These are phyloP conservation scores for Drosophila athabasca DNA, from an alignment of 1,140 invertebrate species.

Conservation along the genomic window DNA sequence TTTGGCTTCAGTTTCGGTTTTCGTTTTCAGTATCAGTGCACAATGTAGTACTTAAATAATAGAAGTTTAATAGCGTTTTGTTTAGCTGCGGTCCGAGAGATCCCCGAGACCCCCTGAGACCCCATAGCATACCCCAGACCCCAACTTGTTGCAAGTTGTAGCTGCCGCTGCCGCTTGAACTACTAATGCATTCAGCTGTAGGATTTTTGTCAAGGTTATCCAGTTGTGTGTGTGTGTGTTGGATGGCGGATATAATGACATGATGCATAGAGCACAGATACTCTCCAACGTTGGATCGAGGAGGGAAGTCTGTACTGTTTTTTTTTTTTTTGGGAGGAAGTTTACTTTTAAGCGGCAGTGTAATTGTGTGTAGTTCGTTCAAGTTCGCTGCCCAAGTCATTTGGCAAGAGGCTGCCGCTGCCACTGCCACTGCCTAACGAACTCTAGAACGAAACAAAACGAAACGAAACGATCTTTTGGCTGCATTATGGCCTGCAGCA, in stretches of 20 bases:
- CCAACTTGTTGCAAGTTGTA: slow-evolving; percentile 53
- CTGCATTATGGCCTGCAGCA: slow-evolving; percentile 13
- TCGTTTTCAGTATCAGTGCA: slow-evolving; percentile 74
- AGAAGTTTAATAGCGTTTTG: slow-evolving; percentile 83
- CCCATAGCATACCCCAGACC: too few relatives aligned
- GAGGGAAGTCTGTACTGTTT: slow-evolving; percentile 6
- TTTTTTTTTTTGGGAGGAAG: slow-evolving; percentile 51
- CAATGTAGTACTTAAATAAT: slow-evolving; percentile 82
- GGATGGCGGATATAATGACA: slow-evolving; percentile 80
- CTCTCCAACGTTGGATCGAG: too few relatives aligned
- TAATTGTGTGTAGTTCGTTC: slow-evolving; percentile 76
- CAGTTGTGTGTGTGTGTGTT: slow-evolving; percentile 38
- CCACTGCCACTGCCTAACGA: slow-evolving; percentile 23
- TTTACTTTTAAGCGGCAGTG: slow-evolving; percentile 62
- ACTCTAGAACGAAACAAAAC: slow-evolving; percentile 30
- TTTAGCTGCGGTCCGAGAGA: slow-evolving; percentile 52
- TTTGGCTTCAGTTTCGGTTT: slow-evolving; percentile 4
- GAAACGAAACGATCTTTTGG: slow-evolving; percentile 24
- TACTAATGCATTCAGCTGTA: slow-evolving; percentile 83
- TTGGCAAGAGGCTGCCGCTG: slow-evolving; percentile 47
- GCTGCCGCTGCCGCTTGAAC: slow-evolving; percentile 56
- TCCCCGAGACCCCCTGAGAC: too few relatives aligned
- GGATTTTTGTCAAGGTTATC: slow-evolving; percentile 83
- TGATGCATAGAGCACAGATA: slow-evolving; percentile 51
- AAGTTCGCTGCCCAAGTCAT: slow-evolving; percentile 78